Base-by-base conservation (phyloP, 2,888 invertebrate species). In the Pyrocoelia pectoralis region DNA sequence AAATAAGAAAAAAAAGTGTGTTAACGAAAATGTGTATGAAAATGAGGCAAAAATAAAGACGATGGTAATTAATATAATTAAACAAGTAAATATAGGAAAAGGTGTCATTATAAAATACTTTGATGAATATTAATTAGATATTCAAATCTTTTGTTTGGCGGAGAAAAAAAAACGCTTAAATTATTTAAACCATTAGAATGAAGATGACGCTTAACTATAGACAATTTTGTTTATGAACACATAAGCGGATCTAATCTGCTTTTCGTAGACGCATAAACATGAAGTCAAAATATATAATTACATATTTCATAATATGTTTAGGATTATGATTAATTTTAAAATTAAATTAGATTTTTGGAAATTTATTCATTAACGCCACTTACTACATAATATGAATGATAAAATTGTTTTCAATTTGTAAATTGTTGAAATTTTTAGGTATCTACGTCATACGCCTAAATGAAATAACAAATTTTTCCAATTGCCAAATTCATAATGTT, bases 181-280 rank as follows among this genome's bases (percentile, higher is more conserved):
- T 33, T 33, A 33, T 46, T 46, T 14, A 46, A 46, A 17, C 6
- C 46, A 17, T 46, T 46, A 17, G 17, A 46, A 46, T 17, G 17
- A 46, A 46, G 46, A 46, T n/a, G 33, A 33, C 2, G 33, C 9
- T n/a, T 33, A 33, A 33, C 33, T 33, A 33, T 46, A 46, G 17
- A 46, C 46, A 46, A 46, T 46, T 46, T 46, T 46, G 46, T 46
- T 46, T 46, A 15, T 46, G 46, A 15, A 17, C 18, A n/a, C n/a
- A 24, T 24, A 46, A 46, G 46, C 46, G 46, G 46, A 46, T 46
- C 46, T 46, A 46, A 46, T 46, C 46, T 46, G 46, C 17, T 46
- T 46, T 46, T 46, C 46, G 46, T 46, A 17, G 14, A 46, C 46
- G 17, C 15, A 46, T 17, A 15, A 24, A 46, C 46, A 17, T 46